Evolutionary conservation across 2,113 vertebrate genomes (phyloP).

Genomic region (Pyxicephalus adspersus): DNA sequence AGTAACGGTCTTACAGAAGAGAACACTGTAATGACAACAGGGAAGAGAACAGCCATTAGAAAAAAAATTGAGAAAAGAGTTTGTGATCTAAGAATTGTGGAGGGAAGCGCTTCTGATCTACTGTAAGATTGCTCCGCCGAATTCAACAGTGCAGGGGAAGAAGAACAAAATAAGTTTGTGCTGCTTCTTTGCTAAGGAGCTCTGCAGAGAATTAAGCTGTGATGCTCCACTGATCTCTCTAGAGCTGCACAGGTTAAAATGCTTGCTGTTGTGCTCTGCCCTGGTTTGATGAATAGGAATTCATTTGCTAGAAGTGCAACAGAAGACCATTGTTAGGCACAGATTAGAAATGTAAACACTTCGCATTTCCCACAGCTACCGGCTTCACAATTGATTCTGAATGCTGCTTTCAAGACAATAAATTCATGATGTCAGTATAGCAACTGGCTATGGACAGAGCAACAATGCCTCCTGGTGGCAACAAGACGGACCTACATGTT

Average conservation of each 20-base stretch:
- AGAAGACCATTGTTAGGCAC: conserved; percentile 64
- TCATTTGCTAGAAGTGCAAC: conserved; percentile 62
- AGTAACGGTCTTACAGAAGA: neutral
- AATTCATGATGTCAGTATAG: conserved; percentile 41
- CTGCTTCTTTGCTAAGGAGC: conserved; percentile 5
- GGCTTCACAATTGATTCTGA: conserved; percentile 64
- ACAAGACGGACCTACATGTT: neutral
- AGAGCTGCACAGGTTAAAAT: conserved; percentile 47
- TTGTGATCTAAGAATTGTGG: neutral
- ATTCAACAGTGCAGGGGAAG: neutral
- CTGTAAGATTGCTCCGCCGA: neutral
- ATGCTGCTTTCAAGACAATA: conserved; percentile 57
- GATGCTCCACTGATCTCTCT: conserved; percentile 33
- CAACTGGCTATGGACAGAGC: conserved; percentile 58
- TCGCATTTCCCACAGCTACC: conserved; percentile 64
- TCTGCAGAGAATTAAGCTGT: conserved; percentile 33
- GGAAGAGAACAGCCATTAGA: neutral
- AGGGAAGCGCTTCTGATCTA: conserved; percentile 1
- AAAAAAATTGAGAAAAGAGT: neutral
- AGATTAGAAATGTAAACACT: conserved; percentile 71
- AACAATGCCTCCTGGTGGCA: conserved; percentile 74
- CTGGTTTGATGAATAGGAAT: conserved; percentile 63
- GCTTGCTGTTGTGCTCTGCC: conserved; percentile 62
- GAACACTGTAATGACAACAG: neutral
- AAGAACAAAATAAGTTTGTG: conserved; percentile 43